Evolutionary conservation across 1,140 invertebrate species (phyloP).

Genomic region (Globodera rostochiensis): DNA sequence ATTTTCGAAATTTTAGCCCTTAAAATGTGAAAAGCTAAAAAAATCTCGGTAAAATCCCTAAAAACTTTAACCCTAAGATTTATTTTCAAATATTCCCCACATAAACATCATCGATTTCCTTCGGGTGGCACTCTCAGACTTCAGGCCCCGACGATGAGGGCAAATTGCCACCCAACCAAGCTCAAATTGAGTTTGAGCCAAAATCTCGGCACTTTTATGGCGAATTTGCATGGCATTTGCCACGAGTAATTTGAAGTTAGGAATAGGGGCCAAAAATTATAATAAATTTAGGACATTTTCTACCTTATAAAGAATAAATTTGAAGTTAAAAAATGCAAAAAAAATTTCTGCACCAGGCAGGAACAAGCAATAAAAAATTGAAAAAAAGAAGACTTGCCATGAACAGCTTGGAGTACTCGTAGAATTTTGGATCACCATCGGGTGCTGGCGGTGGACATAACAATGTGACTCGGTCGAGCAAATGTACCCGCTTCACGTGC

Average conservation of each 20-base stretch:
- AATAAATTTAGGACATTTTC: not conserved
- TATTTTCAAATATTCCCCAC: not conserved
- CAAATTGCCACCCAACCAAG: not conserved
- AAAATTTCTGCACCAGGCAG: not conserved
- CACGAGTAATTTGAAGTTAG: not conserved
- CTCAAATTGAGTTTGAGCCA: slow-evolving; percentile 2
- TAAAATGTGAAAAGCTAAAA: too few relatives aligned
- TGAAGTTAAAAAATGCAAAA: not conserved
- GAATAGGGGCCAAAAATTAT: not conserved
- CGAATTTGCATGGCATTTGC: not conserved
- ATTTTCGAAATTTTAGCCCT: too few relatives aligned
- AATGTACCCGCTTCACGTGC: slow-evolving; percentile 53
- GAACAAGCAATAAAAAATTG: not conserved
- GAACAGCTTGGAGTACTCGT: slow-evolving; percentile 56
- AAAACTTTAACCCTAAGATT: too few relatives aligned
- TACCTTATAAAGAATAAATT: not conserved
- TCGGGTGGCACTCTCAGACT: not conserved
- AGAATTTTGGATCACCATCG: slow-evolving; percentile 12
- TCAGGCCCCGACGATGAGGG: not conserved
- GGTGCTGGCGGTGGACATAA: slow-evolving; percentile 51
- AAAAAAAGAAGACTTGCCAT: slow-evolving; percentile 41
- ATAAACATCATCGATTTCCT: not conserved
- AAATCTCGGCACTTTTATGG: not conserved
- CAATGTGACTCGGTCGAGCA: slow-evolving; percentile 56
- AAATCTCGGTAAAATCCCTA: too few relatives aligned